Evolutionary conservation across 2,888 invertebrate genomes (phyloP), one percentile per base, ranked within the genome.

Genomic region (Drosophila melanosoma): DNA sequence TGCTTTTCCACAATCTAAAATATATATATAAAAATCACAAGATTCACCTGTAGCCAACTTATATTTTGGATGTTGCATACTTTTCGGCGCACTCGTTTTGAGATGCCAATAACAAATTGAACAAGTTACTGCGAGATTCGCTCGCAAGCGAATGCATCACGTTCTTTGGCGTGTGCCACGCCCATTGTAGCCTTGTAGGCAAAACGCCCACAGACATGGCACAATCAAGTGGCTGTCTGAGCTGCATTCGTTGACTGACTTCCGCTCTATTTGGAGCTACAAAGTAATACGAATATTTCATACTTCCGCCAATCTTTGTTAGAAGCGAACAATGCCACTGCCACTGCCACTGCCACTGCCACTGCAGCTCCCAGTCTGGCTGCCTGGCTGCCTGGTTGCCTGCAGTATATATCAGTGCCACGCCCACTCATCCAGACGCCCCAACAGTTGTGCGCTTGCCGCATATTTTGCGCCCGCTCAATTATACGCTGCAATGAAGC

Each of bases 401-500:
- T 1, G 56, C 54, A 63, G 29, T 54, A 26, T 54, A 26, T 54
- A 38, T 57, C 15, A 57, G 32, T 51, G 72, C 72, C 82, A 81
- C 82, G 73, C 87, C 87, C 79, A 67, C 58, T 17, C 10, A n/a
- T 29, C 74, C 33, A 49, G 48, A 74, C 84, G 82, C 87, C 64
- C 81, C 42, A 63, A 68, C 81, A 79, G 75, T 83, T 74, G 81
- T 74, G 29, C 69, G 81, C 83, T 74, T 75, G 81, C 81, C 89
- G 84, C 86, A 87, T 84, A 87, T 89, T 87, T 87, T 81, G 84
- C 76, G 85, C 73, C 74, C 79, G 76, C 89, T 87, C 87, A 87
- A 87, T 87, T 87, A 87, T 87, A 87, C 87, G 87, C 83, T 80
- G 83, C 89, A 87, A 89, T 87, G 89, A 89, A 87, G 87, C 87